phyloP scores from a whole-genome alignment of 2,797 vertebrate genomes.

The Poecilia gillii region DNA sequence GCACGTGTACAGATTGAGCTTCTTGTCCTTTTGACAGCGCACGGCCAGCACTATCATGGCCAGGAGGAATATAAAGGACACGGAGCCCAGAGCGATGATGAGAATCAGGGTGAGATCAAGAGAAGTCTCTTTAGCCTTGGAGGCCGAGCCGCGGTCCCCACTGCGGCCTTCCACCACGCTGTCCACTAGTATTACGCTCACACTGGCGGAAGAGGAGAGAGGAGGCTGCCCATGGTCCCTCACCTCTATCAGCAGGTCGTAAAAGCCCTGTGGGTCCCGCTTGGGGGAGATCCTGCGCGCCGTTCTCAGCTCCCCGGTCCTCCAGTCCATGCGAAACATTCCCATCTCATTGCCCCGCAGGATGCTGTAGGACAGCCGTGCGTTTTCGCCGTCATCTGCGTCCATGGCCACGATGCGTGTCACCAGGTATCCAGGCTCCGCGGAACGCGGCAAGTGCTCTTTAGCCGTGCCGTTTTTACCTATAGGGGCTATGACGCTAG shows the following conservation, averaged over 20 bases:
- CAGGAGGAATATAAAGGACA: slow-evolving; percentile 95
- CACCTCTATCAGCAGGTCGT: slow-evolving; percentile 94
- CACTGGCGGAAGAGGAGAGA: slow-evolving; percentile 91
- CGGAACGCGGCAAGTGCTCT: slow-evolving; percentile 91
- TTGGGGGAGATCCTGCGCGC: slow-evolving; percentile 90
- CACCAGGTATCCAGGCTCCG: slow-evolving; percentile 94
- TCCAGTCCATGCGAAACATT: slow-evolving; percentile 97
- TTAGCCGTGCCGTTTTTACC: slow-evolving; percentile 93
- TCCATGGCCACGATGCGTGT: slow-evolving; percentile 94
- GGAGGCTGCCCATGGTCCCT: slow-evolving; percentile 97
- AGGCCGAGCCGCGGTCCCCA: slow-evolving; percentile 81
- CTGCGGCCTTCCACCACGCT: slow-evolving; percentile 85
- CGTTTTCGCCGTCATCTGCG: slow-evolving; percentile 94
- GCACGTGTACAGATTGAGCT: slow-evolving; percentile 94
- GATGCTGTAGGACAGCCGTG: slow-evolving; percentile 94
- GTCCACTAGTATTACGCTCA: slow-evolving; percentile 92
- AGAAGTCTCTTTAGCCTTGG: slow-evolving; percentile 86
- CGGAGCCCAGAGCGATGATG: slow-evolving; percentile 95
- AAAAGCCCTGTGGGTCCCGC: slow-evolving; percentile 90
- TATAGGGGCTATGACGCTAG: slow-evolving; percentile 89
- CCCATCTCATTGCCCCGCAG: slow-evolving; percentile 93
- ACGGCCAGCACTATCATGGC: slow-evolving; percentile 98
- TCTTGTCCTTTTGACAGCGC: slow-evolving; percentile 97
- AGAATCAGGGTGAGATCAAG: slow-evolving; percentile 97
- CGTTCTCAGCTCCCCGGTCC: slow-evolving; percentile 93